Evolutionary conservation across 2,888 invertebrate genomes (phyloP).

Genomic region (Agrenia bidenticulata): DNA sequence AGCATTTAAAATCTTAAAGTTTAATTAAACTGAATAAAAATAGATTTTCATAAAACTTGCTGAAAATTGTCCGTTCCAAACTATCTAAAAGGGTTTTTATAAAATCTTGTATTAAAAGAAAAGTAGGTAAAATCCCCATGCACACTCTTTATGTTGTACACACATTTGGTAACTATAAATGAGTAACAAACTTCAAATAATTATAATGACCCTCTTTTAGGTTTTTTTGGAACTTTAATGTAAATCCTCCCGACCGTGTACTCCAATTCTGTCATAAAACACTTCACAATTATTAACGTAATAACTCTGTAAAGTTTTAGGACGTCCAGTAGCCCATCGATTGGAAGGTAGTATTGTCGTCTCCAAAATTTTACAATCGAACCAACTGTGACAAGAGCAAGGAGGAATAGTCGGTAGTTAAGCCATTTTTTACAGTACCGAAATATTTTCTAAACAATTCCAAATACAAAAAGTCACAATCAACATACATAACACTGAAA

Average conservation of each 20-base stretch:
- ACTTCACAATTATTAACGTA: constrained; percentile 21
- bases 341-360: constrained; percentile 15
- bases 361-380: constrained; percentile 25
- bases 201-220: constrained; percentile 33
- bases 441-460: constrained; percentile 29
- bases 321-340: constrained; percentile 31
- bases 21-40: no score
- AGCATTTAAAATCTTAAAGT: no score
- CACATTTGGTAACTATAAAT: no score
- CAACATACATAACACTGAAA: no score
- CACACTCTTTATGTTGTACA: no score
- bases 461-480: no score
- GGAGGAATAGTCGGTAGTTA: constrained; percentile 14
- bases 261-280: constrained; percentile 34
- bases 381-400: constrained; percentile 21
- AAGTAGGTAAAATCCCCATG: no score
- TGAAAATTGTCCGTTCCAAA: no score
- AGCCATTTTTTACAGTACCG: constrained; percentile 29
- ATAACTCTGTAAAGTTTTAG: constrained; percentile 30
- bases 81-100: no score
- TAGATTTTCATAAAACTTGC: no score
- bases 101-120: no score
- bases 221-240: constrained; percentile 27
- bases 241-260: constrained; percentile 30
- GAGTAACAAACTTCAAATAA: no score